Base-by-base conservation (phyloP, 2,113 vertebrate species). In the Manacus vitellinus region DNA sequence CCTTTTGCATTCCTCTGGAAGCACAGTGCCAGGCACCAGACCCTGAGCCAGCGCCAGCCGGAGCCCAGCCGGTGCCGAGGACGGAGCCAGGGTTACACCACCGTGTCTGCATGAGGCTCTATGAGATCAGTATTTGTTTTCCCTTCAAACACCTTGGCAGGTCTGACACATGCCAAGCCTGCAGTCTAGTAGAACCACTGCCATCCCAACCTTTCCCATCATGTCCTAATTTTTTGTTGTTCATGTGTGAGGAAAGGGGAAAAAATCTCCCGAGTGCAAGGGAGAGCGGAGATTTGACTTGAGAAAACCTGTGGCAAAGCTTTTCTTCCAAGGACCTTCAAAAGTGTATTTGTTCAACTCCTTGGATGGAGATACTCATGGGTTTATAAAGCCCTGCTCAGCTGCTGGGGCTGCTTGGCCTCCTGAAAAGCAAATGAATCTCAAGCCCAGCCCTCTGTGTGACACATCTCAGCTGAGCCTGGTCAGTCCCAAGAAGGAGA, bases 41-140 rank as follows among this genome's bases (percentile, higher is more conserved):
- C 20, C 65, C 39, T 0, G 0, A 75, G 63, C 41, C 63, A 70
- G 75, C 1, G 0, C 28, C 79, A 46, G 74, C 76, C 1, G 1
- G 62, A 80, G 51, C 47, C 10, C 73, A 33, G 73, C 13, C 1
- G 2, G 88, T 54, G 63, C 56, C 1, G 5, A 77, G 71, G 47
- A 72, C 37, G 62, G 56, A 83, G 63, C 43, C 67, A 39, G 67
- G 49, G 70, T 67, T 49, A 44, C 2, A 2, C 9, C n/a, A 23
- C 43, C 14, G 52, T 5, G 8, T 13, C 12, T 25, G 41, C 47
- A 74, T 65, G 18, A 55, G 70, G 44, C 1, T 3, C 39, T 28
- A 4, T 76, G 55, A 80, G 65, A 54, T 43, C 2, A 9, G 39
- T 8, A 10, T 39, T 91, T 85, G 47, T 41, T 68, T 80, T 66